Evolutionary conservation across 2,113 vertebrate genomes (phyloP).

Genomic region (Alligator mississippiensis): DNA sequence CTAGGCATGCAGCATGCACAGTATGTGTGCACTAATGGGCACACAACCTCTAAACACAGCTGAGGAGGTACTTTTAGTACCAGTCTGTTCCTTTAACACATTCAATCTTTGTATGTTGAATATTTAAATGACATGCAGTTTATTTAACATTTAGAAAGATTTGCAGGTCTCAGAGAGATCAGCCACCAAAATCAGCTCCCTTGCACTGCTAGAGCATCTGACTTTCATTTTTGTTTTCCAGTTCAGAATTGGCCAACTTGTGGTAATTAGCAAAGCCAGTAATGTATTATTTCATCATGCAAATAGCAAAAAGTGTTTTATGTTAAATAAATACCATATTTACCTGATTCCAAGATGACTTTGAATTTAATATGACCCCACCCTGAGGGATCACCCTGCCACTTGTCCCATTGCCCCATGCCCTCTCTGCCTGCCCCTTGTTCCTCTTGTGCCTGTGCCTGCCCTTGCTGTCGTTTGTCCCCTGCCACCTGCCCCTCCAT

Average conservation of each 20-base stretch:
- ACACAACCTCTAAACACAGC: not conserved
- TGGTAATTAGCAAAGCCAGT: not conserved
- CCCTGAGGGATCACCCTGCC: too few relatives aligned
- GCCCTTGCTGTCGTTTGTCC: too few relatives aligned
- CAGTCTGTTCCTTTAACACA: not conserved
- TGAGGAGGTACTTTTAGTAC: not conserved
- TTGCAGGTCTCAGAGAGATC: not conserved
- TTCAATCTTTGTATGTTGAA: not conserved
- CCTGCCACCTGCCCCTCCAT: too few relatives aligned
- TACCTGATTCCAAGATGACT: too few relatives aligned
- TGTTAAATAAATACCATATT: not conserved
- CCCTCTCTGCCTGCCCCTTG: too few relatives aligned
- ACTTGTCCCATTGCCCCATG: too few relatives aligned
- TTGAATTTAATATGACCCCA: too few relatives aligned
- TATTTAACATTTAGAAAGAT: not conserved
- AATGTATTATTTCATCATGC: not conserved
- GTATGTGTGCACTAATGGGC: not conserved
- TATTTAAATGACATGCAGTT: not conserved
- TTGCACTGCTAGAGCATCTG: too few relatives aligned
- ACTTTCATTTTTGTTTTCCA: not conserved
- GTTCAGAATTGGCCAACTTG: not conserved
- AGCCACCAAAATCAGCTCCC: too few relatives aligned
- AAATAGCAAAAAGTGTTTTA: not conserved
- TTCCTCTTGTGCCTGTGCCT: too few relatives aligned
- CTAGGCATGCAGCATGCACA: not conserved